These are phyloP conservation scores for Drosophila kambysellisi DNA, from an alignment of 2,888 invertebrate species.

Conservation along the genomic window DNA sequence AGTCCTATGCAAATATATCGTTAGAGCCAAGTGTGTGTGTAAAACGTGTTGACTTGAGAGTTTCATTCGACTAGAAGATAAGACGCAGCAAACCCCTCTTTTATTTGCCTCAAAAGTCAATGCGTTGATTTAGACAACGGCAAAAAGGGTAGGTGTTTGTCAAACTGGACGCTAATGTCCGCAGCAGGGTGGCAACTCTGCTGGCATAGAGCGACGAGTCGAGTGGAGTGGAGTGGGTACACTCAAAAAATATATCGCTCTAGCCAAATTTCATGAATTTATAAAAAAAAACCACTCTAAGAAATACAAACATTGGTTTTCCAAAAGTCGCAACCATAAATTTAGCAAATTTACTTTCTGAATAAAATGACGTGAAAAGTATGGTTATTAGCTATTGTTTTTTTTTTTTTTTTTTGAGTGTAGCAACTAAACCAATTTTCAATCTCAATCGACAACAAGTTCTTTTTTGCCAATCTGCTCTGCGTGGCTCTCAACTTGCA, in stretches of 20 bases:
- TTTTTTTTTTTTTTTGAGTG: neutral
- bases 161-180: conserved; percentile 59
- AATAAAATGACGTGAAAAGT: too few relatives aligned
- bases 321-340: neutral
- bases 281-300: neutral
- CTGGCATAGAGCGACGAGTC: neutral
- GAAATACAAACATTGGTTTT: neutral
- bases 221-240: conserved; percentile 24
- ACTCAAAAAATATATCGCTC: neutral
- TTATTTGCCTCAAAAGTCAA: conserved; percentile 45
- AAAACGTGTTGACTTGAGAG: conserved; percentile 61
- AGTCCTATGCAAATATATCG: conserved; percentile 80
- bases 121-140: conserved; percentile 38
- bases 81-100: conserved; percentile 26
- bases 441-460: conserved; percentile 82
- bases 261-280: too few relatives aligned
- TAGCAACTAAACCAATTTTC: conserved; percentile 71
- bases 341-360: too few relatives aligned
- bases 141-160: conserved; percentile 4
- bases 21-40: conserved; percentile 70
- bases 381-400: neutral
- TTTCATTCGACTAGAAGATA: conserved; percentile 58
- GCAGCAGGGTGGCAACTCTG: conserved; percentile 33
- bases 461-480: conserved; percentile 49
- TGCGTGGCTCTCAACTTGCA: conserved; percentile 56